Conservation (phyloP, 2,113 vertebrate genomes). For the Procapra przewalskii region DNA sequence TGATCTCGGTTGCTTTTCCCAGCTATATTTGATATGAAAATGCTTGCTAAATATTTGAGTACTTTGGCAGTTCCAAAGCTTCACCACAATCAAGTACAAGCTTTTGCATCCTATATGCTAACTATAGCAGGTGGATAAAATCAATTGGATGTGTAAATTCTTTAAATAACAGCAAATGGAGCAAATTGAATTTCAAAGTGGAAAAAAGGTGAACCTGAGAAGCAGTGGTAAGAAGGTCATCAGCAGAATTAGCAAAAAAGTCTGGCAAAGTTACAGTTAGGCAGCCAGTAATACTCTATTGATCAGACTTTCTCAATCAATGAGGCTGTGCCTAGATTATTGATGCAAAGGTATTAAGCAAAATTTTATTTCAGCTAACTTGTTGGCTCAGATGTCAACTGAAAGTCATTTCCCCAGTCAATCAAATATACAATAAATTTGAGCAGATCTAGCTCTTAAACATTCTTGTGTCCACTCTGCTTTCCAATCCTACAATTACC, state of each 20-base stretch:
- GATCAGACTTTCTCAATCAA: constrained; percentile 88
- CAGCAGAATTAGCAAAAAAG: constrained; percentile 85
- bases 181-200: constrained; percentile 86
- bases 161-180: constrained; percentile 84
- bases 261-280: constrained; percentile 87
- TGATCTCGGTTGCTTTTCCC: background rate
- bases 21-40: constrained; percentile 50
- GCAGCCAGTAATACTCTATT: constrained; percentile 87
- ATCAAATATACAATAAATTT: constrained; percentile 83
- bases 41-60: constrained; percentile 14
- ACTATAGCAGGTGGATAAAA: constrained; percentile 75
- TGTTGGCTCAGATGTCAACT: constrained; percentile 89
- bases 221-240: constrained; percentile 82
- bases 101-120: constrained; percentile 70
- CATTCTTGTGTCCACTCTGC: constrained; percentile 62
- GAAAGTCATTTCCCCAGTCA: constrained; percentile 89
- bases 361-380: constrained; percentile 90
- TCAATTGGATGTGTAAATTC: constrained; percentile 82
- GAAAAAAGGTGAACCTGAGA: constrained; percentile 78
- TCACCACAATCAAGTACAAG: constrained; percentile 53
- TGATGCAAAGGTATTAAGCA: constrained; percentile 90
- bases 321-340: constrained; percentile 86
- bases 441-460: constrained; percentile 76
- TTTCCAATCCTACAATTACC: constrained; percentile 74
- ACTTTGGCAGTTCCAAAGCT: constrained; percentile 55